Evolutionary conservation across 2,888 invertebrate species (phyloP).

Genomic region (Agriopis aurantiaria): DNA sequence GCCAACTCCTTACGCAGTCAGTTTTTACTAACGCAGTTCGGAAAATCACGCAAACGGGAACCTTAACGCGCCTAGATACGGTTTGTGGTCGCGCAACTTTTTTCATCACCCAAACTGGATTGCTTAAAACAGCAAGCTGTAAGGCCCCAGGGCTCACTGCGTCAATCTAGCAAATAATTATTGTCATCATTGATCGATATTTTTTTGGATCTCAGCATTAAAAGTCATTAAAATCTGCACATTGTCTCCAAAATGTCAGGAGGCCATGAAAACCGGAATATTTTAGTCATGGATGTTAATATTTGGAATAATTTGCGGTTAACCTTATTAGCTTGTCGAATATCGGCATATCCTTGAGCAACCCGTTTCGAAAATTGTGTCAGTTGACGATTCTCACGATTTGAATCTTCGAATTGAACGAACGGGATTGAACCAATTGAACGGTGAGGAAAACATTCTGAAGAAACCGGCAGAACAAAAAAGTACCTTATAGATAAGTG

Average conservation of each 20-base stretch:
- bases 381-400: constrained; percentile 22
- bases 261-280: constrained; percentile 8
- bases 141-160: too few relatives aligned
- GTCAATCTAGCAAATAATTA: too few relatives aligned
- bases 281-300: constrained; percentile 17
- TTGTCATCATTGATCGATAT: too few relatives aligned
- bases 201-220: background rate
- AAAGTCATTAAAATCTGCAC: background rate
- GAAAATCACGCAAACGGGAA: too few relatives aligned
- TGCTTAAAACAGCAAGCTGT: too few relatives aligned
- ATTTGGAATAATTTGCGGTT: constrained; percentile 12
- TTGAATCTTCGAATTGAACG: constrained; percentile 10
- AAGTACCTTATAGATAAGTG: background rate
- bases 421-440: background rate
- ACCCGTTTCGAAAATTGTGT: constrained; percentile 28
- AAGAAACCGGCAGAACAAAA: background rate
- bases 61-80: too few relatives aligned
- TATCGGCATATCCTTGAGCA: constrained; percentile 18
- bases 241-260: constrained; percentile 27
- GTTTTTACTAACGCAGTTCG: too few relatives aligned
- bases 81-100: too few relatives aligned
- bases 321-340: constrained; percentile 19
- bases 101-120: too few relatives aligned
- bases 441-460: constrained; percentile 3
- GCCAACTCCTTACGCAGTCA: too few relatives aligned